phyloP scores from a whole-genome alignment of 2,888 invertebrate species.

The Aleiodes leptofemur region DNA sequence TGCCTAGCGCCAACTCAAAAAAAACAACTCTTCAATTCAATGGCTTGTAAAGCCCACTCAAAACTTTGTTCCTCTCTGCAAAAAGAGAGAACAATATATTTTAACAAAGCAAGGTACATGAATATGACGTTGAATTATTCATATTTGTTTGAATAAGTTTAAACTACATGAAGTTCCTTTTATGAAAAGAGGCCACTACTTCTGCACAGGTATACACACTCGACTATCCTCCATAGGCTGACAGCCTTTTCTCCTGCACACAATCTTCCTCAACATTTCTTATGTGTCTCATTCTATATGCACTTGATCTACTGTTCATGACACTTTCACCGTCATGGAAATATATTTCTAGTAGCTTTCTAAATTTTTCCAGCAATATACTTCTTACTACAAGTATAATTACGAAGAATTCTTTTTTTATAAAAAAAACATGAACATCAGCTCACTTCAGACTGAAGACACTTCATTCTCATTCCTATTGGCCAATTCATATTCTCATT shows the following conservation, averaged over 20 bases:
- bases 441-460: no score
- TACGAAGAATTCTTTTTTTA: no score
- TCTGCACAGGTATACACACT: conserved; percentile 3
- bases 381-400: background rate
- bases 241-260: background rate
- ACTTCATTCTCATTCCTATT: no score
- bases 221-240: conserved; percentile 16
- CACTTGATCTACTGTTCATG: background rate
- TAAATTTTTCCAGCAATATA: conserved; percentile 31
- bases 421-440: no score
- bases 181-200: conserved; percentile 19
- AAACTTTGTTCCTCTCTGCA: background rate
- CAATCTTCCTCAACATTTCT: conserved; percentile 8
- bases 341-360: conserved; percentile 27
- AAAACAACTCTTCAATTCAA: background rate
- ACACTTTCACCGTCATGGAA: conserved; percentile 13
- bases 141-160: conserved; percentile 35
- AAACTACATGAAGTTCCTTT: conserved; percentile 4
- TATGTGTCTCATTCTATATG: background rate
- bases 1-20: background rate
- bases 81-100: conserved; percentile 24
- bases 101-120: conserved; percentile 7
- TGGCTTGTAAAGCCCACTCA: background rate
- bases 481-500: no score
- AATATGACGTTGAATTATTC: conserved; percentile 35